Base-by-base conservation (phyloP, 2,797 vertebrate species). In the Sphaeramia orbicularis region DNA sequence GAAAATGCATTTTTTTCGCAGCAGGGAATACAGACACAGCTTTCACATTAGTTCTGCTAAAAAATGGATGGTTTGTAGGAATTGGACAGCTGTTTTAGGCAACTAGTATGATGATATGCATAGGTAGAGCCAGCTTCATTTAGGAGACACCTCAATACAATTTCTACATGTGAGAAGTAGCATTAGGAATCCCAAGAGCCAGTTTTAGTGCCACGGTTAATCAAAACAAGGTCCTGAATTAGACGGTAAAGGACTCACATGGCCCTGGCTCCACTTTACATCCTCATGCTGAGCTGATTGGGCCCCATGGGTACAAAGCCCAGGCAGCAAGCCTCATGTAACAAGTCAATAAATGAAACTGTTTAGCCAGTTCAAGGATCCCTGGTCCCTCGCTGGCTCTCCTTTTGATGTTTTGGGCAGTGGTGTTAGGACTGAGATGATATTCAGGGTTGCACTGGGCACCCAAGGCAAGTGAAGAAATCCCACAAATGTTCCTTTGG, bases 351-450 rank as follows among this genome's bases (percentile, higher is more conserved):
- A 63, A 77, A 73, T 58, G 2, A 65, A 80, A 71, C 11, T 41
- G 18, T 69, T 72, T 14, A 71, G 63, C 57, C 51, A 70, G 30
- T 77, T 74, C 61, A 79, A 76, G 65, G 65, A 71, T 74, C 21
- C 65, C 50, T 66, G 50, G 36, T 62, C 61, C 24, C 36, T 55
- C 52, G 16, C 58, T 44, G 56, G 52, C 49, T 54, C 11, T 57
- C 37, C 19, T 63, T 85, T 77, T 86, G 57, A 82, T 60, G 55
- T 49, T 63, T 62, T 51, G 53, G 65, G 61, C 63, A 61, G 44
- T 57, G 38, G 30, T 51, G 70, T 59, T 67, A 19, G 3, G 43
- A 66, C 75, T 48, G 45, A 66, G 56, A 71, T 78, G 50, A 85
- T 69, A 70, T 57, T 72, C 30, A 16, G 16, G 6, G 56, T 67